Percentiles rank a stretch among this genome's conserved stretches.
phyloP scores from a whole-genome alignment of 1,140 invertebrate species.

The Monomorium pharaonis region DNA sequence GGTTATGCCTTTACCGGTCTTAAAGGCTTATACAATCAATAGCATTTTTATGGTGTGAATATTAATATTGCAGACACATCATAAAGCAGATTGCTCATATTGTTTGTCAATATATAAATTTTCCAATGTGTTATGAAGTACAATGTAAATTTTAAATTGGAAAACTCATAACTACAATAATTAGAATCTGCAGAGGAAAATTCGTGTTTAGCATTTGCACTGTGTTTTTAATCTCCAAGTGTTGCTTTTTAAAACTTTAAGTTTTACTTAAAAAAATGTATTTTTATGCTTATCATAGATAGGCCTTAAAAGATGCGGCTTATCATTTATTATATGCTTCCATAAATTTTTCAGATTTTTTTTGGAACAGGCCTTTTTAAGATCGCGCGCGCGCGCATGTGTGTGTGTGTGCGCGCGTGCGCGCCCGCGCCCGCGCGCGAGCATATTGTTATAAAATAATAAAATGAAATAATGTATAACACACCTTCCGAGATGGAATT shows the following conservation, averaged over 20 bases:
- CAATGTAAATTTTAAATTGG: constrained; percentile 76
- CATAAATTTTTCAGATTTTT: constrained; percentile 68
- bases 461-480: too few species aligned
- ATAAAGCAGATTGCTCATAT: too few species aligned
- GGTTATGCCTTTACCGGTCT: constrained; percentile 73
- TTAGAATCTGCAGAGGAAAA: constrained; percentile 73
- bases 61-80: not conserved
- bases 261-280: constrained; percentile 71
- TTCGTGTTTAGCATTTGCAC: constrained; percentile 73
- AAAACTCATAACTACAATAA: constrained; percentile 71
- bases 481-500: too few species aligned
- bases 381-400: too few species aligned
- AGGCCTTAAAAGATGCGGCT: constrained; percentile 68
- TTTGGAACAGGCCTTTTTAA: constrained; percentile 66
- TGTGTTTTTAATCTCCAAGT: constrained; percentile 75
- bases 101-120: not conserved
- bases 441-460: too few species aligned
- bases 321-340: constrained; percentile 43
- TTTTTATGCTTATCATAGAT: constrained; percentile 72
- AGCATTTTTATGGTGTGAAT: constrained; percentile 73
- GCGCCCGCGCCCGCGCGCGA: too few species aligned
- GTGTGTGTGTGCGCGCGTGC: too few species aligned
- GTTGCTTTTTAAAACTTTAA: constrained; percentile 74
- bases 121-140: constrained; percentile 73
- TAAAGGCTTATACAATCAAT: constrained; percentile 73